Evolutionary conservation across 2,113 vertebrate species (phyloP).

Genomic region (Austrofundulus limnaeus): DNA sequence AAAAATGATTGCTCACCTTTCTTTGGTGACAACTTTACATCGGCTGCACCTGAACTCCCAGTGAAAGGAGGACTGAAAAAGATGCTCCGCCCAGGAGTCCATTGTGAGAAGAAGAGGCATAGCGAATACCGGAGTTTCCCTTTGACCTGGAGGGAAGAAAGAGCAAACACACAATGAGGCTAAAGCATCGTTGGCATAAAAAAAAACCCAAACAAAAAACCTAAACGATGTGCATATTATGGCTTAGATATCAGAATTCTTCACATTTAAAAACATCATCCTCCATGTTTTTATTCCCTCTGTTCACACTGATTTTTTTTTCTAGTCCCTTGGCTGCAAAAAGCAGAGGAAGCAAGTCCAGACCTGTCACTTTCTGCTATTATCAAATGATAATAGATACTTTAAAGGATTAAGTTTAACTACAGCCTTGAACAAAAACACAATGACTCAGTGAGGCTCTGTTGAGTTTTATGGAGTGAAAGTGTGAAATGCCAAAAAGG

Average conservation of each 20-base stretch:
- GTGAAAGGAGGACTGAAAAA: slow-evolving; percentile 82
- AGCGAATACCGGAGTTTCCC: slow-evolving; percentile 89
- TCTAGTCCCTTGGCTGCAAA: slow-evolving; percentile 8
- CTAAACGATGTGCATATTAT: too few species aligned
- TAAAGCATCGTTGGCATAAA: too few species aligned
- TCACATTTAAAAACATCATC: too few species aligned
- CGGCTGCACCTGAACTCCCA: slow-evolving; percentile 85
- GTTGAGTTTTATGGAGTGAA: not conserved
- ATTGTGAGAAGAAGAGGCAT: slow-evolving; percentile 82
- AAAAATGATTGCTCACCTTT: slow-evolving; percentile 71
- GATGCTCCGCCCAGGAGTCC: slow-evolving; percentile 78
- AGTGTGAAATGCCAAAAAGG: not conserved
- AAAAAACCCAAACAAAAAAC: too few species aligned
- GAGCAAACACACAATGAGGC: slow-evolving; percentile 8
- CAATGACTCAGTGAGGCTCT: not conserved
- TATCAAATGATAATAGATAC: slow-evolving; percentile 18
- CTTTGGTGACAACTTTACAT: slow-evolving; percentile 79
- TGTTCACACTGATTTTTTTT: too few species aligned
- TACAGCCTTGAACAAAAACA: not conserved
- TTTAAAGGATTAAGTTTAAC: slow-evolving; percentile 9
- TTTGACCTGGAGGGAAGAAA: slow-evolving; percentile 75
- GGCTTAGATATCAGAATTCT: too few species aligned
- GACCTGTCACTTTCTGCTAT: not conserved
- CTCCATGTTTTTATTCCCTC: too few species aligned
- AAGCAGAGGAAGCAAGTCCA: not conserved